phyloP scores from a whole-genome alignment of 2,888 invertebrate species.

The Stenichneumon culpator region DNA sequence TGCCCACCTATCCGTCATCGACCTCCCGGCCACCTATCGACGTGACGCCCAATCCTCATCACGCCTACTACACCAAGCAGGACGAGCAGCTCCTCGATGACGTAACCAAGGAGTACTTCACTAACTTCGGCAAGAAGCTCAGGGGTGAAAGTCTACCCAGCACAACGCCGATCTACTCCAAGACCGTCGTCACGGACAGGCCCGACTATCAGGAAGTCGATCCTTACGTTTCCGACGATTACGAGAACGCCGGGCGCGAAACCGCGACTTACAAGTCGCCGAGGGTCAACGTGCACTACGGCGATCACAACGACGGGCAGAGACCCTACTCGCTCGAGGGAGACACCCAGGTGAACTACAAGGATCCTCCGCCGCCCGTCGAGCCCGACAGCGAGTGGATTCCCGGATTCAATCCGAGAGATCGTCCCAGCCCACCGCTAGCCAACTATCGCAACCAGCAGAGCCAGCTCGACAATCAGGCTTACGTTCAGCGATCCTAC shows the following conservation, averaged over 20 bases:
- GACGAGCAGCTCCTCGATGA: constrained; percentile 90
- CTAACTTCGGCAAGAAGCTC: constrained; percentile 90
- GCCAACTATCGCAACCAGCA: constrained; percentile 52
- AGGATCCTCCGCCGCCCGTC: constrained; percentile 88
- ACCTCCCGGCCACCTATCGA: constrained; percentile 81
- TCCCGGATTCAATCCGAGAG: constrained; percentile 84
- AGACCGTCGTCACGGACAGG: constrained; percentile 79
- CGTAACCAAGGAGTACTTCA: constrained; percentile 91
- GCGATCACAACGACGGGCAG: constrained; percentile 83
- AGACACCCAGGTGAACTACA: constrained; percentile 91
- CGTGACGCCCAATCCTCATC: constrained; percentile 87
- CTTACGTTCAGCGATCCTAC: constrained; percentile 54
- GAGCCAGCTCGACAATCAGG: constrained; percentile 41
- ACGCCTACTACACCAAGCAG: constrained; percentile 90
- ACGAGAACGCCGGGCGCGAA: constrained; percentile 74
- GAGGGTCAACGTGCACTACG: constrained; percentile 87
- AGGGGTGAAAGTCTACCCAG: constrained; percentile 86
- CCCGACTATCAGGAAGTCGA: constrained; percentile 75
- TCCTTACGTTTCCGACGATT: constrained; percentile 73
- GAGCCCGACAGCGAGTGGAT: constrained; percentile 90
- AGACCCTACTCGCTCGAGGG: constrained; percentile 87
- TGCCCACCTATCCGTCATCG: constrained; percentile 72
- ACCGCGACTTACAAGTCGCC: constrained; percentile 73
- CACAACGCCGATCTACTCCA: constrained; percentile 82
- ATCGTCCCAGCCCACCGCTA: constrained; percentile 63